Evolutionary conservation across 2,797 vertebrate species (phyloP).

Genomic region (Poecilia picta): DNA sequence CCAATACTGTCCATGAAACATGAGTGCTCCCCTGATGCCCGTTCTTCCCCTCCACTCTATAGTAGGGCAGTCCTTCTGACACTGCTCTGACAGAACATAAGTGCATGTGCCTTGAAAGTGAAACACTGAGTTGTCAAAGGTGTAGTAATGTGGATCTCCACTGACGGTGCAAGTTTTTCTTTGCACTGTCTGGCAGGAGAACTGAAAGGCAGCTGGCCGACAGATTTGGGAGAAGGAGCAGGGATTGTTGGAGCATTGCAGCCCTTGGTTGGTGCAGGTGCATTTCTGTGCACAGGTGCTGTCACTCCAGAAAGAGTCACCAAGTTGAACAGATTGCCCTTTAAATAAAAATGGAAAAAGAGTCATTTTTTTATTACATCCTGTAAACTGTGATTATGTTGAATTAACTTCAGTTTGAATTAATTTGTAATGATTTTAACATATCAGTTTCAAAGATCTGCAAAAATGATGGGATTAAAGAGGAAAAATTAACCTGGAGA

Average conservation of each 20-base stretch:
- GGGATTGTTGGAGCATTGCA: too few species aligned
- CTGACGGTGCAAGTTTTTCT: constrained; percentile 67
- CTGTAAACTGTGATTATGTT: too few species aligned
- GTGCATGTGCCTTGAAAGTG: constrained; percentile 81
- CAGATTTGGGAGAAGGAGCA: too few species aligned
- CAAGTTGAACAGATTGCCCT: constrained; percentile 44
- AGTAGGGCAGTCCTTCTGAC: constrained; percentile 48
- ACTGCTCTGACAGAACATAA: constrained; percentile 74
- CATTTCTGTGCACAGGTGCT: too few species aligned
- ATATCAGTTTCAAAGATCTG: neutral
- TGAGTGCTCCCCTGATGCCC: constrained; percentile 65
- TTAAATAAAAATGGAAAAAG: neutral
- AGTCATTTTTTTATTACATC: too few species aligned
- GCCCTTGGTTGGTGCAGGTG: too few species aligned
- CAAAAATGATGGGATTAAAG: too few species aligned
- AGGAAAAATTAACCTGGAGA: neutral
- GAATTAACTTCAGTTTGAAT: neutral
- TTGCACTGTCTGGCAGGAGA: constrained; percentile 56
- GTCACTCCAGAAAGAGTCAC: too few species aligned
- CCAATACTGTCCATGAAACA: constrained; percentile 71
- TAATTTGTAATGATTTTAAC: neutral
- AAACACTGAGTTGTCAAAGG: constrained; percentile 69
- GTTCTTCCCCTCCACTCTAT: constrained; percentile 75
- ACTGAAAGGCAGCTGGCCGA: constrained; percentile 28
- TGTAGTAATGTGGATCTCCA: constrained; percentile 79